Conservation (phyloP, 2,113 vertebrate genomes). For the Poeciliopsis turrubarensis region DNA sequence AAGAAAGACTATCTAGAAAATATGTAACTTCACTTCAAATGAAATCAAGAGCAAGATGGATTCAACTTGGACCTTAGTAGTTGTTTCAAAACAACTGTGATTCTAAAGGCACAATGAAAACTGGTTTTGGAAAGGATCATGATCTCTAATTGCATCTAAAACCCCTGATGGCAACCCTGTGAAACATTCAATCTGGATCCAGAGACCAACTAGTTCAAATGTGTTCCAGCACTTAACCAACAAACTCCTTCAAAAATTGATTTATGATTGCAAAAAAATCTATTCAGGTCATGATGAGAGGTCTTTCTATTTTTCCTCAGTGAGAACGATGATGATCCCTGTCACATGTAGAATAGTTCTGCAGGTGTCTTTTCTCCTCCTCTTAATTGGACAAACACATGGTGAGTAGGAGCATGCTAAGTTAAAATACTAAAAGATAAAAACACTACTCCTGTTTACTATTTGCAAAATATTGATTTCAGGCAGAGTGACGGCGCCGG, state of each 20-base stretch:
- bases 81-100: neutral
- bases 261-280: neutral
- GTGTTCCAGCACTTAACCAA: neutral
- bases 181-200: neutral
- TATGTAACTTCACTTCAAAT: neutral
- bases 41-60: neutral
- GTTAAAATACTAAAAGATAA: neutral
- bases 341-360: constrained; percentile 55
- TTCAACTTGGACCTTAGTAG: neutral
- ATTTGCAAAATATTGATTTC: constrained; percentile 12
- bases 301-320: constrained; percentile 10
- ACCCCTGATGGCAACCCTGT: no score
- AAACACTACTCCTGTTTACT: neutral
- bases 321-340: constrained; percentile 67
- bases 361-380: constrained; percentile 69
- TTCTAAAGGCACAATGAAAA: neutral
- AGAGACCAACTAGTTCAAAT: neutral
- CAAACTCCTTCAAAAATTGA: neutral
- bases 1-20: neutral
- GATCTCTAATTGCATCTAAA: no score
- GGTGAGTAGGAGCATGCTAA: constrained; percentile 64
- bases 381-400: constrained; percentile 67
- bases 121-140: no score
- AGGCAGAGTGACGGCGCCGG: constrained; percentile 75
- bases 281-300: neutral